These are phyloP conservation scores for Hylomyscus alleni DNA, from an alignment of 2,797 vertebrate genomes.

Conservation along the genomic window DNA sequence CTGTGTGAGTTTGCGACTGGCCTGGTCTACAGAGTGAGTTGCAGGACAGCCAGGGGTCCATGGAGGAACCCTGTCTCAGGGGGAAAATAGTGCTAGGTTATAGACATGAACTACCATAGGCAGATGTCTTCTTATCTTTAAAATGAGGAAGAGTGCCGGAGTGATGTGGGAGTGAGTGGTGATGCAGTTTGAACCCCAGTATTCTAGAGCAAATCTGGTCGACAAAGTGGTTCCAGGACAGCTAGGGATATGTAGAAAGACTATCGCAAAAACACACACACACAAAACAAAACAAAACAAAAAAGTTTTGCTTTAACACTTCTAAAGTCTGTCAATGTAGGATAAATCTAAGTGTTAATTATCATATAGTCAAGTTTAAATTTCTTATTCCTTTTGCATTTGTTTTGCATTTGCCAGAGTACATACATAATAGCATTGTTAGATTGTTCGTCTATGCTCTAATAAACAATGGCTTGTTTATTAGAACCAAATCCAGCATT, in stretches of 20 bases:
- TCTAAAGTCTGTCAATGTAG: not conserved
- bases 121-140: not conserved
- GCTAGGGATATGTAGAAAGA: not conserved
- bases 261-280: not conserved
- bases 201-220: not conserved
- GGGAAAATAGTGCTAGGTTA: not conserved
- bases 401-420: slow-evolving; percentile 16
- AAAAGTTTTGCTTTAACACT: not conserved
- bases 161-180: not conserved
- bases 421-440: not conserved
- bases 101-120: not conserved
- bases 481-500: not conserved
- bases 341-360: not conserved
- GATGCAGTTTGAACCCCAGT: not conserved
- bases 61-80: not conserved
- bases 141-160: not conserved
- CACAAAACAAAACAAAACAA: not conserved
- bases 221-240: not conserved
- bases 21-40: not conserved
- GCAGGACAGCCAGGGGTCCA: not conserved
- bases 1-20: not conserved
- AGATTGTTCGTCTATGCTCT: not conserved
- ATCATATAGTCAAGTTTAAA: not conserved
- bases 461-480: not conserved
- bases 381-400: not conserved